Evolutionary conservation across 2,113 vertebrate species (phyloP).

Genomic region (Nestor notabilis): DNA sequence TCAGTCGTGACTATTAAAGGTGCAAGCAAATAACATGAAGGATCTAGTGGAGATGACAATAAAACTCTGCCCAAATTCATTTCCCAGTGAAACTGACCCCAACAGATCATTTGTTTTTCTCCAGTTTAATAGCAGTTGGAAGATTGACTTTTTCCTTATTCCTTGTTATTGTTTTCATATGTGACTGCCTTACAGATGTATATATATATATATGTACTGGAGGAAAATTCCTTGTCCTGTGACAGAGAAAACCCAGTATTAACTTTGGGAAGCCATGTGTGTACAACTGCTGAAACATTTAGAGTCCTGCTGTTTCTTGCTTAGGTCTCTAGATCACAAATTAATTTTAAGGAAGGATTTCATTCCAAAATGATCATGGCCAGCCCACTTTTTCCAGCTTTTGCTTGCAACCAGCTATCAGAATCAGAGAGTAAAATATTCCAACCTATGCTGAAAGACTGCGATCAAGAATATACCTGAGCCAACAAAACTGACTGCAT

Average conservation of each 20-base stretch:
- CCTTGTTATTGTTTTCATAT: conserved; percentile 59
- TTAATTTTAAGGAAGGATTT: conserved; percentile 8
- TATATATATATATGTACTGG: neutral
- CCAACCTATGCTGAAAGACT: neutral
- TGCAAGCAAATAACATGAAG: conserved; percentile 48
- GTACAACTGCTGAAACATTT: conserved; percentile 7
- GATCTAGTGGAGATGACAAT: conserved; percentile 16
- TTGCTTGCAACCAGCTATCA: neutral
- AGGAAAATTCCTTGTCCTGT: neutral
- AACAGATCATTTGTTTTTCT: conserved; percentile 50
- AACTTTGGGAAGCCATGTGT: neutral
- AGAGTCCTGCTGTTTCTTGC: neutral
- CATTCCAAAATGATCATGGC: neutral
- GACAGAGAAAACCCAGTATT: neutral
- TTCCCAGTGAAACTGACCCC: conserved; percentile 45
- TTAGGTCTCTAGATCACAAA: neutral
- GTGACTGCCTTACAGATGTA: conserved; percentile 24
- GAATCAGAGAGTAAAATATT: neutral
- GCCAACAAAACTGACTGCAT: neutral
- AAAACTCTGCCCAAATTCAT: conserved; percentile 52
- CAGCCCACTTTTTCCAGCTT: neutral
- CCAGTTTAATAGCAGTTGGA: conserved; percentile 49
- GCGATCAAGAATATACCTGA: neutral
- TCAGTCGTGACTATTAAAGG: conserved; percentile 32
- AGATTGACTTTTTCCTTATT: conserved; percentile 44